Conservation (phyloP, 2,113 vertebrate species). For the Calyptommatus sinebrachiatus region DNA sequence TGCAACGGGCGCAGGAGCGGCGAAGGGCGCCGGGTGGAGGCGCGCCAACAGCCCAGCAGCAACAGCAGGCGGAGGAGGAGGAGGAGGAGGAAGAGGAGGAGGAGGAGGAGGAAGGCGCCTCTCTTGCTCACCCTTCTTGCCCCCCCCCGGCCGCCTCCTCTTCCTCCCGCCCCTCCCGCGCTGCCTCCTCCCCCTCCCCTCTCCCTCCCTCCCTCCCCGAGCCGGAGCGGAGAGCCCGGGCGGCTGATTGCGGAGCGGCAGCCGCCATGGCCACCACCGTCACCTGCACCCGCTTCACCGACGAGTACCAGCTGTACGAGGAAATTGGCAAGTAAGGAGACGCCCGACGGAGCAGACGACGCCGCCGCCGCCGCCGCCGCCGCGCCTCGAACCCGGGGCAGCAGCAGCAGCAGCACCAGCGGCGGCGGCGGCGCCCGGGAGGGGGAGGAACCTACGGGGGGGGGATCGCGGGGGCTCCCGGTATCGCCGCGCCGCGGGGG, state of each 20-base stretch:
- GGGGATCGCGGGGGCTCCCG: neutral
- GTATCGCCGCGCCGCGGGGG: too few species aligned
- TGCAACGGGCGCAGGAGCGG: too few species aligned
- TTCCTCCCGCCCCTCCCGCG: neutral
- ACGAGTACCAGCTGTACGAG: slow-evolving; percentile 94
- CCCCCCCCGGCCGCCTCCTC: neutral
- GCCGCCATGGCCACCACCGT: slow-evolving; percentile 85
- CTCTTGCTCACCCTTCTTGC: slow-evolving; percentile 25
- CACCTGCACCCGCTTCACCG: slow-evolving; percentile 91
- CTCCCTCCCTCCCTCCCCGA: neutral
- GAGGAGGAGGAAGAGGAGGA: too few species aligned
- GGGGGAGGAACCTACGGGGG: too few species aligned
- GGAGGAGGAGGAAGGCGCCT: slow-evolving; percentile 28
- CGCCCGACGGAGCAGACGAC: too few species aligned
- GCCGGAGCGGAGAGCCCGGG: slow-evolving; percentile 23
- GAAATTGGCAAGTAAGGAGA: slow-evolving; percentile 92
- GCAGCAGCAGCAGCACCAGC: neutral
- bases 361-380: slow-evolving; percentile 18
- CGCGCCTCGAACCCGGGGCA: neutral
- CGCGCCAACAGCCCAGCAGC: neutral
- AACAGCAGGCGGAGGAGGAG: slow-evolving; percentile 28
- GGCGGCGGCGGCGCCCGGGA: neutral
- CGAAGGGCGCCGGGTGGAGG: too few species aligned
- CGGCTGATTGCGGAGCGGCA: slow-evolving; percentile 48
- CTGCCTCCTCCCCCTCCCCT: neutral